Evolutionary conservation across 2,888 invertebrate genomes (phyloP), one percentile per base, ranked within the genome.

Genomic region (Hipparchia sbordonii): DNA sequence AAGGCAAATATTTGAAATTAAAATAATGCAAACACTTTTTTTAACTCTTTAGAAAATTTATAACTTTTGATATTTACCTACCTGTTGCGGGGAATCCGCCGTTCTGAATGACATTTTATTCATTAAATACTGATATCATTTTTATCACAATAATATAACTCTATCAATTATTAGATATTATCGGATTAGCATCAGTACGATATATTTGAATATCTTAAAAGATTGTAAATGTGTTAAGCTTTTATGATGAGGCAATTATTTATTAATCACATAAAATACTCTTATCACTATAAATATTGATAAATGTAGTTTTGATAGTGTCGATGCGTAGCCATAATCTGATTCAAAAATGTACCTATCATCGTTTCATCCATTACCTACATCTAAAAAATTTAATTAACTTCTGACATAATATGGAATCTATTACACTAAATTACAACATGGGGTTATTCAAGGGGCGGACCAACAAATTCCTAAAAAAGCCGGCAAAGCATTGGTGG

Each of bases 41-140:
- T 46, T 46, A 46, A 4, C 46, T 4, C 6, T 46, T 46, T 46
- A 46, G 4, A 46, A 46, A 4, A 48, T 7, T 48, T 6, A 48
- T 7, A 3, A 33, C n/a, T n/a, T 39, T 48, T 33, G 3, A 3
- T 39, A 52, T 12, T 7, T 54, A 63, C 56, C 62, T 74, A 76
- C 76, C 74, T 74, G 54, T 56, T 63, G 46, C 51, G 6, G 10
- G 51, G 33, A 67, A 57, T 12, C 67, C 33, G 7, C 9, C 7
- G 59, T 45, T 56, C 59, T 33, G 56, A 71, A 72, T 69, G 70
- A 71, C 10, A 54, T 67, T 10, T 51, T 65, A 10, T 13, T 48
- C 39, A 74, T 63, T 63, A 69, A 65, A 62, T 56, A 59, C 48
- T 57, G 52, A 61, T 63, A 70, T 54, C 4, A 13, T 13, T 70